phyloP scores from a whole-genome alignment of 2,797 vertebrate genomes.

The Manis crassicaudata region DNA sequence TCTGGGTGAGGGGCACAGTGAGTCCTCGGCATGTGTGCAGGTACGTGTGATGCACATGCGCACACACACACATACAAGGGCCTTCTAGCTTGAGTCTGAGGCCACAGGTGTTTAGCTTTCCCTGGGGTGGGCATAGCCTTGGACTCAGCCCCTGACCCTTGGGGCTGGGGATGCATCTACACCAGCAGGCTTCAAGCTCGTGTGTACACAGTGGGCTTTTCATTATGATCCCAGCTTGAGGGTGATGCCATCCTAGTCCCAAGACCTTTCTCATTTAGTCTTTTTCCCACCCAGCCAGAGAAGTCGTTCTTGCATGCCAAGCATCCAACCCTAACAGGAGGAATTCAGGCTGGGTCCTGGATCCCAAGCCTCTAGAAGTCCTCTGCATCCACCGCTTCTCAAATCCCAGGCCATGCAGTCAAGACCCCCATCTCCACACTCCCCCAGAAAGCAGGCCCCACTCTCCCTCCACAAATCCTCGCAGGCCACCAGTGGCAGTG shows the following conservation, averaged over 20 bases:
- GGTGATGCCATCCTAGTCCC: background rate
- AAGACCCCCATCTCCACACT: too few relatives aligned
- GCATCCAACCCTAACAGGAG: background rate
- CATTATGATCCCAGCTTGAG: background rate
- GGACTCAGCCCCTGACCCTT: background rate
- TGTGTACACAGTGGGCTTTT: background rate
- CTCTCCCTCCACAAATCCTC: background rate
- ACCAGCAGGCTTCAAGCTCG: background rate
- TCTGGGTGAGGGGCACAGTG: background rate
- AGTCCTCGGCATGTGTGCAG: rapidly evolving
- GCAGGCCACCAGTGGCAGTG: rapidly evolving
- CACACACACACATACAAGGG: too few relatives aligned
- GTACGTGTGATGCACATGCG: too few relatives aligned
- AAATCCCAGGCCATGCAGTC: background rate
- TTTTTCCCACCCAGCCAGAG: background rate
- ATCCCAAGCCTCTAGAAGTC: background rate
- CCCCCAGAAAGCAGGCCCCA: background rate
- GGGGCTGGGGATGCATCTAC: too few relatives aligned
- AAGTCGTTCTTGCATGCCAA: background rate
- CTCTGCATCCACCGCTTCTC: background rate
- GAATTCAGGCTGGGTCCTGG: background rate
- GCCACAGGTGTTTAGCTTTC: background rate
- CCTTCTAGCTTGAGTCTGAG: background rate
- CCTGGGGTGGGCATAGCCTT: background rate
- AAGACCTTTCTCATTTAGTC: background rate